These are phyloP conservation scores for Philotrypesis tridentata DNA, from an alignment of 1,140 invertebrate species.

Conservation along the genomic window DNA sequence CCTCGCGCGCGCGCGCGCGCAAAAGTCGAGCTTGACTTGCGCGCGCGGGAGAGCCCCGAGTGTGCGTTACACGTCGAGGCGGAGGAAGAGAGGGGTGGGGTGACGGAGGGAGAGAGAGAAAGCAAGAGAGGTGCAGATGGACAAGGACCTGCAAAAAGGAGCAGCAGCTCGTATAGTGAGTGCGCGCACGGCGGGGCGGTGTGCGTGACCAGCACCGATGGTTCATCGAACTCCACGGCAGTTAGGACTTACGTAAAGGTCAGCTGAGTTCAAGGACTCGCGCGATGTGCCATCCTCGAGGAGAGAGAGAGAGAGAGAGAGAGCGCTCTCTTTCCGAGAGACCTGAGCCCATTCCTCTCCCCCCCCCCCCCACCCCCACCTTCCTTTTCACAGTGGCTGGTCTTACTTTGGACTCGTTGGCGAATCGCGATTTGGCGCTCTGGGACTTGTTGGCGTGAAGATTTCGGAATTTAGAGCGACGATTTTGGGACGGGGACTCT, in stretches of 20 bases:
- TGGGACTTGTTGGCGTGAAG: no score
- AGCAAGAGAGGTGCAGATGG: not conserved
- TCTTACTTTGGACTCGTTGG: not conserved
- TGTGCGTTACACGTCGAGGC: not conserved
- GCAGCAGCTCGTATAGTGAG: not conserved
- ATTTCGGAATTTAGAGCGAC: no score
- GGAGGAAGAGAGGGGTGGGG: no score
- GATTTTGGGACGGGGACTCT: no score
- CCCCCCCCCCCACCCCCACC: no score
- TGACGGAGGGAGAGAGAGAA: slow-evolving; percentile 5
- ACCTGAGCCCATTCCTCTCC: not conserved
- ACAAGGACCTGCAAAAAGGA: slow-evolving; percentile 30
- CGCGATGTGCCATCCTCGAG: slow-evolving; percentile 15
- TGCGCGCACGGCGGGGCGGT: not conserved
- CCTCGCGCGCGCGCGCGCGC: not conserved
- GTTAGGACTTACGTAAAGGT: slow-evolving; percentile 46
- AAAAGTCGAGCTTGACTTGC: slow-evolving; percentile 18
- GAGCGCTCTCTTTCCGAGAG: not conserved
- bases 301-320: no score
- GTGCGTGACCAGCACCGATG: slow-evolving; percentile 34
- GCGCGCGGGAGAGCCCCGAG: not conserved
- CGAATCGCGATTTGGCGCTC: no score
- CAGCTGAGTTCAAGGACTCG: slow-evolving; percentile 48
- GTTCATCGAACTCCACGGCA: slow-evolving; percentile 39
- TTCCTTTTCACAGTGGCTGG: not conserved